phyloP scores from a whole-genome alignment of 2,113 vertebrate species.

The Mormoops blainvillei region DNA sequence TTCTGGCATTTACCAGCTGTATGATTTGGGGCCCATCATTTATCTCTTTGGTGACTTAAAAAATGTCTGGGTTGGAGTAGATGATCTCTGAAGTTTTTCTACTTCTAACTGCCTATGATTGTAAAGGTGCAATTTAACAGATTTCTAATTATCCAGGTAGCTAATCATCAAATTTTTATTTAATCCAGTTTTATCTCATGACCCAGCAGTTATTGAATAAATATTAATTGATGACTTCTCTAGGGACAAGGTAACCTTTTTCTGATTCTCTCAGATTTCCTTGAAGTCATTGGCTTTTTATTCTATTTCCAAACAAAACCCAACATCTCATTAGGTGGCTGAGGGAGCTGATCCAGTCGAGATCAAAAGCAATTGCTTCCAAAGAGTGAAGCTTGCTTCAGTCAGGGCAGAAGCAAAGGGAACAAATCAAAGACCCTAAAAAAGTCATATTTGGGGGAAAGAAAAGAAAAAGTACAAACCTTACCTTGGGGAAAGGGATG shows the following conservation, averaged over 20 bases:
- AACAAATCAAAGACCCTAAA: slow-evolving; percentile 25
- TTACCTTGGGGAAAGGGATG: not conserved
- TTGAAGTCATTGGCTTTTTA: not conserved
- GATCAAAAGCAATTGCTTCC: slow-evolving; percentile 22
- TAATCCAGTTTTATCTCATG: not conserved
- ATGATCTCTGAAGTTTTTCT: not conserved
- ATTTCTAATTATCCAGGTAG: not conserved
- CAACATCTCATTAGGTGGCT: not conserved
- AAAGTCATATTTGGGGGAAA: not conserved
- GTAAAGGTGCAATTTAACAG: not conserved
- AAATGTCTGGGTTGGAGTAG: not conserved
- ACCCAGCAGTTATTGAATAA: not conserved
- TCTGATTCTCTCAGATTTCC: not conserved
- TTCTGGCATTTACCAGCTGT: not conserved
- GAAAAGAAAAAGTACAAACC: not conserved
- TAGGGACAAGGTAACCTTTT: not conserved
- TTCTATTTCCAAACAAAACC: not conserved
- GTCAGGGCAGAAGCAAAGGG: slow-evolving; percentile 12
- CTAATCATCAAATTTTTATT: not conserved
- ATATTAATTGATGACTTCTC: not conserved
- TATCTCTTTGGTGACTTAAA: not conserved
- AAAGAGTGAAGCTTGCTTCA: not conserved
- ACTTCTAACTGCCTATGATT: not conserved
- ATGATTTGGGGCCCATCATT: not conserved
- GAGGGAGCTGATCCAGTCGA: not conserved